These are phyloP conservation scores for Sciurus niger DNA, from an alignment of 2,113 vertebrate genomes.

Conservation along the genomic window DNA sequence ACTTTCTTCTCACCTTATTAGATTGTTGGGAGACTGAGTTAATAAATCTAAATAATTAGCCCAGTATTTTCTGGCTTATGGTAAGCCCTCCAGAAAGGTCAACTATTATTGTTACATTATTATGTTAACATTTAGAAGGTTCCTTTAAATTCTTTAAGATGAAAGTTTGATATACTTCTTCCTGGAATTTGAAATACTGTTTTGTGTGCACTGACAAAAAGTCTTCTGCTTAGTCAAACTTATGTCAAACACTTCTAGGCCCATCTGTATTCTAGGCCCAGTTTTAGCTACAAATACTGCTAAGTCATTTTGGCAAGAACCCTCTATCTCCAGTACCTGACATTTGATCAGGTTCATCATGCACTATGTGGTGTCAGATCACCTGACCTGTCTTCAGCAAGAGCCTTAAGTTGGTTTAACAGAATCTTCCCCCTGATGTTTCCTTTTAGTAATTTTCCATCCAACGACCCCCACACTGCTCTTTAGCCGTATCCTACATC, in stretches of 20 bases:
- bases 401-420: not conserved
- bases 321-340: not conserved
- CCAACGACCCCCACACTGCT: not conserved
- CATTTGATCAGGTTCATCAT: not conserved
- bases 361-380: not conserved
- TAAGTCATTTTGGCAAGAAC: not conserved
- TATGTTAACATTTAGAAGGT: slow-evolving; percentile 42
- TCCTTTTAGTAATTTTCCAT: not conserved
- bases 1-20: not conserved
- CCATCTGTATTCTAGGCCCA: not conserved
- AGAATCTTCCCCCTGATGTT: not conserved
- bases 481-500: not conserved
- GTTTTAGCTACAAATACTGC: not conserved
- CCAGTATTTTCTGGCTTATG: not conserved
- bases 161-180: not conserved
- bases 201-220: not conserved
- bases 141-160: slow-evolving; percentile 41
- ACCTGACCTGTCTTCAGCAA: not conserved
- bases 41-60: slow-evolving; percentile 9
- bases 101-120: slow-evolving; percentile 10
- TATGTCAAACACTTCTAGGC: not conserved
- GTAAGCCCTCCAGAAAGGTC: not conserved
- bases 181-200: slow-evolving; percentile 11
- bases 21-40: not conserved
- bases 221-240: not conserved